phyloP scores from a whole-genome alignment of 2,888 invertebrate genomes.

The Melipona bicolor region DNA sequence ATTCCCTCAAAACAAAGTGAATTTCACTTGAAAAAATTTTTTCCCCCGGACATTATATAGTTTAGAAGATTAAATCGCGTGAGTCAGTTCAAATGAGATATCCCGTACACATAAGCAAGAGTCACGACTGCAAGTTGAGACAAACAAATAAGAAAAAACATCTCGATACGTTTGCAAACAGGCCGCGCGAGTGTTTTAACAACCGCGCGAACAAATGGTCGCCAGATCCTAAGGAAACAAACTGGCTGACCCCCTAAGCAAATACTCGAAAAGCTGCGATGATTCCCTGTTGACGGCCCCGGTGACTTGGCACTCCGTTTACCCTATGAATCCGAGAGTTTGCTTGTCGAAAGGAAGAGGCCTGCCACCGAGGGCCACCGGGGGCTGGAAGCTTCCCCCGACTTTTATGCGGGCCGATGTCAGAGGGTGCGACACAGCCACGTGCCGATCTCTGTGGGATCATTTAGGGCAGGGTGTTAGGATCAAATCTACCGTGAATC shows the following conservation, averaged over 20 bases:
- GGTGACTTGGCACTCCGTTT: constrained; percentile 78
- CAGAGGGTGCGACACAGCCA: constrained; percentile 78
- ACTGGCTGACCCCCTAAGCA: constrained; percentile 71
- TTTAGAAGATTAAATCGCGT: too few relatives aligned
- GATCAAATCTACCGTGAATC: constrained; percentile 74
- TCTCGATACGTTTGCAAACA: constrained; percentile 35
- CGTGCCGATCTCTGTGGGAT: constrained; percentile 83
- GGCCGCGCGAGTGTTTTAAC: constrained; percentile 2
- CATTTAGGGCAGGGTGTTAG: constrained; percentile 76
- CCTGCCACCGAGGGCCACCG: background rate
- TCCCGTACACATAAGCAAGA: too few relatives aligned
- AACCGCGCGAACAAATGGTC: constrained; percentile 55
- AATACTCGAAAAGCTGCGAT: constrained; percentile 72
- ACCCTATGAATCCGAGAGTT: constrained; percentile 67
- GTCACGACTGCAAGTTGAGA: too few relatives aligned
- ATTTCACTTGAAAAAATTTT: too few relatives aligned
- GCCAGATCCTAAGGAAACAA: constrained; percentile 70
- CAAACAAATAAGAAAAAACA: too few relatives aligned
- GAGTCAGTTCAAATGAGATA: too few relatives aligned
- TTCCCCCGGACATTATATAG: too few relatives aligned
- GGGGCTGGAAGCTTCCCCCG: constrained; percentile 44
- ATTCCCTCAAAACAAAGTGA: too few relatives aligned
- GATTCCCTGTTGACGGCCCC: constrained; percentile 75
- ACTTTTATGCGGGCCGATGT: constrained; percentile 65
- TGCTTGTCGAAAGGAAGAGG: constrained; percentile 47